Base-by-base conservation (phyloP, 2,888 invertebrate species). In the Microplitis deprimator region DNA sequence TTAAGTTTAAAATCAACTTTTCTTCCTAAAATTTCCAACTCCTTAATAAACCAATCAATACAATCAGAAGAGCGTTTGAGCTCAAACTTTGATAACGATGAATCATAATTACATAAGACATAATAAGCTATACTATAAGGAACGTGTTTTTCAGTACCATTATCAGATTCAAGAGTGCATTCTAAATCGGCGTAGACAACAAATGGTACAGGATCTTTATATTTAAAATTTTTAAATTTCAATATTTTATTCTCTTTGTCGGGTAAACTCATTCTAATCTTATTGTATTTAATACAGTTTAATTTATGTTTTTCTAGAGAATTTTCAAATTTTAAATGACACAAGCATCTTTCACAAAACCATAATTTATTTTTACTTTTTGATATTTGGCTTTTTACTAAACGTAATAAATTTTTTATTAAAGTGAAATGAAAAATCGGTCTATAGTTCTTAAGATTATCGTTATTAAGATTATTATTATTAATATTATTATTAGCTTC, bases 101-200 rank as follows among this genome's bases (percentile, higher is more conserved):
- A 68, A 67, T 79, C n/a, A 38, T 70, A 77, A 3, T 64, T 62
- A 17, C 72, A 76, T 17, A 77, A 72, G 3, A 79, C 4, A 50
- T 72, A 77, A 39, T 68, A 77, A 7, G 20, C 74, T 7, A 79
- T 16, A 39, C 79, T 77, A 40, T 68, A 64, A 16, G 76, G 78
- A n/a, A 79, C 29, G 76, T 79, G 79, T 16, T 76, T 75, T 20
- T 70, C 69, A 6, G 38, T 38, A 40, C 68, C 60, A 29, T 75
- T 77, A 20, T 72, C 65, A n/a, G 75, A 64, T 68, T 82, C 60
- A 6, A 80, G 67, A 59, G 81, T 50, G 61, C 77, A 77, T 67
- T 81, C 80, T 41, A 78, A 70, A 20, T 81, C 79, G 1, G 79
- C 81, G 40, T 78, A 81, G 6, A 79, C 62, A 7, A 80, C 69